These are phyloP conservation scores for Ctenochaetus hawaiiensis DNA, from an alignment of 2,797 vertebrate genomes.

Conservation along the genomic window DNA sequence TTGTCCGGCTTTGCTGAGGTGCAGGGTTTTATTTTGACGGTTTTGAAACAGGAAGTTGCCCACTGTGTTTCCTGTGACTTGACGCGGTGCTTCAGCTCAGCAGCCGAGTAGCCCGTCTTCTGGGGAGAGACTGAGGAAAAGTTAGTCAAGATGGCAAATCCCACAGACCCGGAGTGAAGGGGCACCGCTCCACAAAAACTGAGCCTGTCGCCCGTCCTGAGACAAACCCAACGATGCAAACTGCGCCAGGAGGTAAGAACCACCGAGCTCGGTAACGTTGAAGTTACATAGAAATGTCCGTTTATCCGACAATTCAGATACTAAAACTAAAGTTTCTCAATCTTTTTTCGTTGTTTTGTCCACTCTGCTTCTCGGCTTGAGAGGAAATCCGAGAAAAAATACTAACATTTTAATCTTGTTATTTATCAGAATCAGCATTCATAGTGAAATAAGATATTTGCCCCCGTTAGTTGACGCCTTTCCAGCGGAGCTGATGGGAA, in stretches of 20 bases:
- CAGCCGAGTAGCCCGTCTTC: slow-evolving; percentile 60
- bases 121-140: slow-evolving; percentile 75
- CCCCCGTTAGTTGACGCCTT: not conserved
- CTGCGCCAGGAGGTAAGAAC: slow-evolving; percentile 75
- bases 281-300: too few relatives aligned
- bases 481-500: not conserved
- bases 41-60: fast-evolving
- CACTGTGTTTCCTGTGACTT: not conserved
- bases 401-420: not conserved
- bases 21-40: slow-evolving; percentile 64
- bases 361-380: slow-evolving; percentile 3
- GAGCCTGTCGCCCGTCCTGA: slow-evolving; percentile 60
- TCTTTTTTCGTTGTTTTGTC: slow-evolving; percentile 3
- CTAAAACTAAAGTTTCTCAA: slow-evolving; percentile 37
- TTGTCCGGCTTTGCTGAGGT: not conserved
- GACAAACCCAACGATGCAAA: slow-evolving; percentile 68
- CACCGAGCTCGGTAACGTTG: not conserved
- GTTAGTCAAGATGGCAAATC: slow-evolving; percentile 87
- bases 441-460: not conserved
- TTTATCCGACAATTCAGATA: slow-evolving; percentile 7
- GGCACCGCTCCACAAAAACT: slow-evolving; percentile 73
- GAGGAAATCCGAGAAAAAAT: not conserved
- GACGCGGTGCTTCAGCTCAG: slow-evolving; percentile 45
- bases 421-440: not conserved
- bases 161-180: slow-evolving; percentile 82